Conservation (phyloP, 2,797 vertebrate genomes). For the Pipistrellus kuhlii region DNA sequence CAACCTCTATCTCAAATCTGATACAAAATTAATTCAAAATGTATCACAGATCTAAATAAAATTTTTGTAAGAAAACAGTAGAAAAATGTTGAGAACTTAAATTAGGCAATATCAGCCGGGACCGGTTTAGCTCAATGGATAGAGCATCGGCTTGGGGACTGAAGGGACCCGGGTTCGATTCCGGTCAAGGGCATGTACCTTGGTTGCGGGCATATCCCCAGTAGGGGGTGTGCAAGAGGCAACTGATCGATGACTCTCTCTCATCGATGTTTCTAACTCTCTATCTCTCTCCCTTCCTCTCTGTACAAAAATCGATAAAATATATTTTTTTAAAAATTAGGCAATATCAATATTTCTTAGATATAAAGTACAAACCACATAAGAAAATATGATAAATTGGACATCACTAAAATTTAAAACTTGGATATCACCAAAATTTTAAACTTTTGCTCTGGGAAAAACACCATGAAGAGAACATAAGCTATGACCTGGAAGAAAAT, state of each 20-base stretch:
- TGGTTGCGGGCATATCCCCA: too few relatives aligned
- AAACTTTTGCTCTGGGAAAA: background rate
- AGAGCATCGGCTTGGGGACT: too few relatives aligned
- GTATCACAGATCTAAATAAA: background rate
- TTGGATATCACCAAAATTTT: slow-evolving; percentile 20
- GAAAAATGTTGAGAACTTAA: background rate
- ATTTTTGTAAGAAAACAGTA: background rate
- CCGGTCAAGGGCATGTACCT: too few relatives aligned
- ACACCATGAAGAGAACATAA: slow-evolving; percentile 2
- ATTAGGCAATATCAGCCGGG: slow-evolving; percentile 12
- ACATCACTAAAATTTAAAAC: slow-evolving; percentile 22
- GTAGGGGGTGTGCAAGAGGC: too few relatives aligned
- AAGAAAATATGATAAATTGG: background rate
- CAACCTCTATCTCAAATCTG: background rate
- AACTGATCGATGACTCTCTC: too few relatives aligned
- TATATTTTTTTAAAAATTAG: too few relatives aligned
- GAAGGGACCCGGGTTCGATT: too few relatives aligned
- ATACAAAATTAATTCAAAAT: slow-evolving; percentile 17
- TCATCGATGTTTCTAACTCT: too few relatives aligned
- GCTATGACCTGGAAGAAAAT: slow-evolving; percentile 1
- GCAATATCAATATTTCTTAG: slow-evolving; percentile 5
- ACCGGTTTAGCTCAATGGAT: too few relatives aligned
- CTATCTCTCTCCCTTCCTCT: too few relatives aligned
- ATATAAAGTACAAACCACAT: background rate
- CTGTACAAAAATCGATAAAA: too few relatives aligned